Evolutionary conservation across 2,113 vertebrate species (phyloP).

Genomic region (Beaufortia kweichowensis): DNA sequence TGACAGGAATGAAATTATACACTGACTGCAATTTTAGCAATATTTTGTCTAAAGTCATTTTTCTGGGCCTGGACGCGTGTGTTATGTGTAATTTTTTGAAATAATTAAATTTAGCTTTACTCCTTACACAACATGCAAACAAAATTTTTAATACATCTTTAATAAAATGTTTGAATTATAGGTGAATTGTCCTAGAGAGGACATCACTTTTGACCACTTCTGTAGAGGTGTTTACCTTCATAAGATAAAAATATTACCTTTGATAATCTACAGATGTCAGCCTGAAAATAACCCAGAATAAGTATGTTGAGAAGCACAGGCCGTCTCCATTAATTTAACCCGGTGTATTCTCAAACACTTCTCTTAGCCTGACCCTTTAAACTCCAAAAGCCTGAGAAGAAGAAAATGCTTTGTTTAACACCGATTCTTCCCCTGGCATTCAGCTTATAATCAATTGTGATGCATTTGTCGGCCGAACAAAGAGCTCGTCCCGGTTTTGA

Average conservation of each 20-base stretch:
- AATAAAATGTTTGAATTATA: too few species aligned
- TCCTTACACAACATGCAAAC: too few species aligned
- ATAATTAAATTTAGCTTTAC: too few species aligned
- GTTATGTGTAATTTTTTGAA: too few species aligned
- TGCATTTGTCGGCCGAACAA: slow-evolving; percentile 49
- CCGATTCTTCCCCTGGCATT: slow-evolving; percentile 39
- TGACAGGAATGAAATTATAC: too few species aligned
- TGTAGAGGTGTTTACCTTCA: too few species aligned
- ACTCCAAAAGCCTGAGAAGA: slow-evolving; percentile 31
- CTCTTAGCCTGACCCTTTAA: slow-evolving; percentile 31
- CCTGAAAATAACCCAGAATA: neutral
- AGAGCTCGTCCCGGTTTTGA: slow-evolving; percentile 50
- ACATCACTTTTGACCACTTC: too few species aligned
- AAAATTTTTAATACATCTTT: too few species aligned
- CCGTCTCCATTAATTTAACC: slow-evolving; percentile 1
- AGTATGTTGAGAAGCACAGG: slow-evolving; percentile 19
- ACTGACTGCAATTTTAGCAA: too few species aligned
- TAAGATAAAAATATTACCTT: neutral
- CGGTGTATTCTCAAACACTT: slow-evolving; percentile 13
- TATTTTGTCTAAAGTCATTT: too few species aligned
- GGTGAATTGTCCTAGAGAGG: too few species aligned
- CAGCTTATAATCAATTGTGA: slow-evolving; percentile 54
- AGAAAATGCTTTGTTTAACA: slow-evolving; percentile 24
- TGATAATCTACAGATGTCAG: neutral
- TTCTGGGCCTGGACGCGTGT: too few species aligned